Conservation (phyloP, 2,797 vertebrate genomes). For the Phataginus tricuspis region DNA sequence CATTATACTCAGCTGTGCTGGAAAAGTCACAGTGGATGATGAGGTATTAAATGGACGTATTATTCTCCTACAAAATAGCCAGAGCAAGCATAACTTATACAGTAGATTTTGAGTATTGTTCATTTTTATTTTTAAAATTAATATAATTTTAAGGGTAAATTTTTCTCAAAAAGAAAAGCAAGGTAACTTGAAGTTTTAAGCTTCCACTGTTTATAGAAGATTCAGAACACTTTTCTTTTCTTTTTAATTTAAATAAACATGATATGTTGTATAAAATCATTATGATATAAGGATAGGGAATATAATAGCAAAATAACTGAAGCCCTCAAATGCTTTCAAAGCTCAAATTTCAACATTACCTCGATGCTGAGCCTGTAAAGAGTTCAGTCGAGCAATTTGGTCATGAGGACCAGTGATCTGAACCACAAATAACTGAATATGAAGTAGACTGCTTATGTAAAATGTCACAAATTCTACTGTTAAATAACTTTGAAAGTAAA, state of each 20-base stretch:
- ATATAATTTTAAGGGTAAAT: neutral
- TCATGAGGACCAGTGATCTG: neutral
- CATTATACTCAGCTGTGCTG: neutral
- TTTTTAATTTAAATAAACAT: slow-evolving; percentile 4
- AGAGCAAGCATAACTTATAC: neutral
- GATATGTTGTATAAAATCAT: neutral
- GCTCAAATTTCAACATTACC: neutral
- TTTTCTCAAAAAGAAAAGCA: neutral
- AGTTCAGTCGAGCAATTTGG: neutral
- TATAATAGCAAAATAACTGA: neutral
- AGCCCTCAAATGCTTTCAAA: slow-evolving; percentile 27
- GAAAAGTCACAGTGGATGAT: neutral
- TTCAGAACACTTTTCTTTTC: neutral
- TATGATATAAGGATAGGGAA: neutral
- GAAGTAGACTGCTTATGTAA: neutral
- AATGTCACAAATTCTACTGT: neutral
- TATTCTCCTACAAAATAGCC: neutral
- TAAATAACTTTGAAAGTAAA: slow-evolving; percentile 10
- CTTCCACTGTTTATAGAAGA: neutral
- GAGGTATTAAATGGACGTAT: neutral
- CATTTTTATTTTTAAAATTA: neutral
- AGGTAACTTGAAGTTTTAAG: neutral
- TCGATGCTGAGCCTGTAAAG: neutral
- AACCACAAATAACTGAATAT: slow-evolving; percentile 3
- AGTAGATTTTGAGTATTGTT: neutral